phyloP scores from a whole-genome alignment of 2,797 vertebrate genomes.

The Mormyrops boulengeri region DNA sequence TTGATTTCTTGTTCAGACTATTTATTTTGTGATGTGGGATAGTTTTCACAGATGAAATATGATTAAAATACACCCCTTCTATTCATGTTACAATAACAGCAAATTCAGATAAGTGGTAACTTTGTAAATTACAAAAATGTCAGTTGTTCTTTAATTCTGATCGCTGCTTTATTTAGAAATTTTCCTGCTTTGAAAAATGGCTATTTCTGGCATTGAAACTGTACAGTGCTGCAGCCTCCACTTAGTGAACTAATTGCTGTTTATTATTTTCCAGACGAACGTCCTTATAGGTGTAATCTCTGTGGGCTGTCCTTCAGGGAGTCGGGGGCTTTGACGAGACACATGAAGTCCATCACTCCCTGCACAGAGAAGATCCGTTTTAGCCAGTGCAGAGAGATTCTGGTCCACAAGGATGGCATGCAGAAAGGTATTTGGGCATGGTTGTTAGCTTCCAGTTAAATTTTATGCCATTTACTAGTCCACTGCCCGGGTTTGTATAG shows the following conservation, averaged over 20 bases:
- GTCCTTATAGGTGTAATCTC: constrained; percentile 87
- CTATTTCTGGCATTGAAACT: neutral
- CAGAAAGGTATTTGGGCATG: constrained; percentile 64
- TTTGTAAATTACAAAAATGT: neutral
- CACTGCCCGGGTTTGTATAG: neutral
- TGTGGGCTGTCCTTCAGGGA: constrained; percentile 95
- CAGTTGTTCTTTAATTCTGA: neutral
- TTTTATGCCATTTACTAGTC: neutral
- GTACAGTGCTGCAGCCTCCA: neutral
- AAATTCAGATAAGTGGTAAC: neutral
- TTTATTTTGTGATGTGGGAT: neutral
- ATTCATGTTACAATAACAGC: neutral
- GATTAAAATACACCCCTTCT: neutral
- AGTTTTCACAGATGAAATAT: neutral
- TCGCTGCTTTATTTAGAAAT: neutral
- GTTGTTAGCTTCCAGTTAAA: neutral
- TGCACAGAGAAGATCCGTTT: constrained; percentile 95
- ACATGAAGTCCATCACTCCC: constrained; percentile 89
- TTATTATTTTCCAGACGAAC: constrained; percentile 68
- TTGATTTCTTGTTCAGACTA: neutral
- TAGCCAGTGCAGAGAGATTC: constrained; percentile 78
- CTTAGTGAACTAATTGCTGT: neutral
- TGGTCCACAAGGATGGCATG: constrained; percentile 73
- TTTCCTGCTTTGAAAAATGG: neutral
- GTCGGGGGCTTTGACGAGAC: constrained; percentile 89